Percentiles rank a stretch among this genome's conserved stretches.
Conservation (phyloP, 2,113 vertebrate genomes). For the Sander lucioperca region DNA sequence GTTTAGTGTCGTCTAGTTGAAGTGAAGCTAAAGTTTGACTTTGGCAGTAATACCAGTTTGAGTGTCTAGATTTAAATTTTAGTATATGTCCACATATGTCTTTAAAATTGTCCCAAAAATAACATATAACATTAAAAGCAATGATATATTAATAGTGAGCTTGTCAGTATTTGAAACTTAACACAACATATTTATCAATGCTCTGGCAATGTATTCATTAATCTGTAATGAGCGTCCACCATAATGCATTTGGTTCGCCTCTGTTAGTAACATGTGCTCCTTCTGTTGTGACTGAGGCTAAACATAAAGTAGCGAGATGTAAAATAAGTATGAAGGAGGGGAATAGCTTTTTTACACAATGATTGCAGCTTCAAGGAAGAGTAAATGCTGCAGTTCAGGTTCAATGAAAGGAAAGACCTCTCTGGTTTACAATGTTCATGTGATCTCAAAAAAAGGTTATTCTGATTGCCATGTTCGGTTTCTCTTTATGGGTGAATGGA, state of each 20-base stretch:
- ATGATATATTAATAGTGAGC: background rate
- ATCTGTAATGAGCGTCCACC: background rate
- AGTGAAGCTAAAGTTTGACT: background rate
- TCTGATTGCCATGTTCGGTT: background rate
- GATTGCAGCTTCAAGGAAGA: background rate
- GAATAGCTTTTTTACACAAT: no score
- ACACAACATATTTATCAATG: background rate
- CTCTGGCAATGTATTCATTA: background rate
- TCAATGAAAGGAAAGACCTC: background rate
- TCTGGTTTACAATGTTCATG: background rate
- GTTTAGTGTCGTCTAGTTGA: background rate
- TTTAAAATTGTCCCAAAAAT: no score
- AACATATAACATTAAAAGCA: no score
- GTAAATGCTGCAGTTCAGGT: background rate
- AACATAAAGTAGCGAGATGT: no score
- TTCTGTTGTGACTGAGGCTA: background rate
- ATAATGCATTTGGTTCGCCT: background rate
- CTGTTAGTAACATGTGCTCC: background rate
- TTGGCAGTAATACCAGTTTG: background rate
- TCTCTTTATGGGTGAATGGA: background rate
- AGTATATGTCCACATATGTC: no score
- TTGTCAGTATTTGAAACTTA: background rate
- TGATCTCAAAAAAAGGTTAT: background rate
- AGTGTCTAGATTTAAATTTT: no score
- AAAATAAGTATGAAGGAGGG: no score